phyloP scores from a whole-genome alignment of 2,113 vertebrate species.

The Oxyruncus cristatus region DNA sequence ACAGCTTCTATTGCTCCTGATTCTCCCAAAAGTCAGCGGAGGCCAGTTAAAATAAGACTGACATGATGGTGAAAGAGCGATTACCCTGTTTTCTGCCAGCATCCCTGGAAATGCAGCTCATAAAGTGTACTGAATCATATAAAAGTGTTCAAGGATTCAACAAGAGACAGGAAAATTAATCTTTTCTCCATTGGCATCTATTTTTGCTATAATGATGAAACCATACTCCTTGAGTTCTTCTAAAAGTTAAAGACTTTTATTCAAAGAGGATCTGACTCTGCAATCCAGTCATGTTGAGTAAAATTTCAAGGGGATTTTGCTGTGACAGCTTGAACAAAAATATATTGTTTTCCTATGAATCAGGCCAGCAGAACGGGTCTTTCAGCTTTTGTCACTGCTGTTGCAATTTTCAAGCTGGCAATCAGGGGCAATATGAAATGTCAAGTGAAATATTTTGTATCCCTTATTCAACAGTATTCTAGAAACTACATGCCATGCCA shows the following conservation, averaged over 20 bases:
- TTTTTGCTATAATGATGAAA: conserved; percentile 31
- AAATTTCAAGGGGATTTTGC: background rate
- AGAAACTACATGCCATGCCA: background rate
- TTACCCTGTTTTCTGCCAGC: conserved; percentile 23
- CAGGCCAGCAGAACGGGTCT: background rate
- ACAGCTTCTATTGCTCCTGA: background rate
- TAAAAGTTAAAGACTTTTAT: conserved; percentile 26
- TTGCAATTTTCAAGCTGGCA: conserved; percentile 31
- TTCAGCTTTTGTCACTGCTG: conserved; percentile 24
- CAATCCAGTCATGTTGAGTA: conserved; percentile 42
- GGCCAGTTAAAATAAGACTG: conserved; percentile 33
- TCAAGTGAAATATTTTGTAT: conserved; percentile 15
- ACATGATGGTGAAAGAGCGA: conserved; percentile 6
- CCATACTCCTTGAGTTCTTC: background rate
- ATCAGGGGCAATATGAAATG: conserved; percentile 7
- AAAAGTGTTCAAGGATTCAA: conserved; percentile 40
- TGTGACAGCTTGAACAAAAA: conserved; percentile 19
- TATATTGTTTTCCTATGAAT: conserved; percentile 11
- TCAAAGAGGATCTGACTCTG: conserved; percentile 39
- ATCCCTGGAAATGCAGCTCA: conserved; percentile 21
- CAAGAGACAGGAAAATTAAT: background rate
- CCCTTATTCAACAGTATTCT: background rate
- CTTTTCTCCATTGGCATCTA: background rate
- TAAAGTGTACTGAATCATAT: conserved; percentile 26
- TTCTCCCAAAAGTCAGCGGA: background rate